Evolutionary conservation across 2,797 vertebrate genomes (phyloP).

Genomic region (Coracias cyanogaster): DNA sequence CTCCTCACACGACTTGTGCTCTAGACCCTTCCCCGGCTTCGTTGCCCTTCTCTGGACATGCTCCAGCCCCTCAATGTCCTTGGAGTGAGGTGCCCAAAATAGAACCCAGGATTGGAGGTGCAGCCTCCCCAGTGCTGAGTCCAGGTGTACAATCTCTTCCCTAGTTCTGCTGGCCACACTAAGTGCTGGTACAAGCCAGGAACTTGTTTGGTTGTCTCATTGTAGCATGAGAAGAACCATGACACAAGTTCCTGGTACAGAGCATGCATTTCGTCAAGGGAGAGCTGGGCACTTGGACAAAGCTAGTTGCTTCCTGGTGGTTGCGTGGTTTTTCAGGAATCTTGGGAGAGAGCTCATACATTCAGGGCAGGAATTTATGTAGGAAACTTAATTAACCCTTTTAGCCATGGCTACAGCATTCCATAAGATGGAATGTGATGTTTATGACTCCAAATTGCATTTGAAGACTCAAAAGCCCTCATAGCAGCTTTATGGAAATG

Average conservation of each 20-base stretch:
- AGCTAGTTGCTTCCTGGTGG: not conserved
- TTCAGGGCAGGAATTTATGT: not conserved
- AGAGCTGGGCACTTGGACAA: not conserved
- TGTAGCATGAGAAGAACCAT: fast-evolving
- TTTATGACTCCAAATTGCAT: not conserved
- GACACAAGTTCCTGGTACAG: not conserved
- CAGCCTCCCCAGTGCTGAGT: not conserved
- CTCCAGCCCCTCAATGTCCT: not conserved
- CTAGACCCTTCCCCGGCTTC: not conserved
- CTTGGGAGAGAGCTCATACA: not conserved
- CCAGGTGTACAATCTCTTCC: not conserved
- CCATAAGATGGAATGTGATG: not conserved
- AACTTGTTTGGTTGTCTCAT: not conserved
- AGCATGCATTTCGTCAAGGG: not conserved
- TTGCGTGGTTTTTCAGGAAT: not conserved
- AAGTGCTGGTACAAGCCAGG: not conserved
- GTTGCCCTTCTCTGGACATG: not conserved
- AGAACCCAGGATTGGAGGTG: not conserved
- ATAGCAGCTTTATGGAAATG: not conserved
- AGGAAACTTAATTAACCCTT: not conserved
- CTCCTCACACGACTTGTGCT: not conserved
- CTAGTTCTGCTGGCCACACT: too few relatives aligned
- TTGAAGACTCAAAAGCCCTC: not conserved
- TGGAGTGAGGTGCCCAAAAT: not conserved
- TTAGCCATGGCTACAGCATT: not conserved